A percentile compares a stretch with the other conserved stretches of the same genome.
These are phyloP conservation scores for Papilio polytes DNA, from an alignment of 1,140 invertebrate genomes.

Conservation along the genomic window DNA sequence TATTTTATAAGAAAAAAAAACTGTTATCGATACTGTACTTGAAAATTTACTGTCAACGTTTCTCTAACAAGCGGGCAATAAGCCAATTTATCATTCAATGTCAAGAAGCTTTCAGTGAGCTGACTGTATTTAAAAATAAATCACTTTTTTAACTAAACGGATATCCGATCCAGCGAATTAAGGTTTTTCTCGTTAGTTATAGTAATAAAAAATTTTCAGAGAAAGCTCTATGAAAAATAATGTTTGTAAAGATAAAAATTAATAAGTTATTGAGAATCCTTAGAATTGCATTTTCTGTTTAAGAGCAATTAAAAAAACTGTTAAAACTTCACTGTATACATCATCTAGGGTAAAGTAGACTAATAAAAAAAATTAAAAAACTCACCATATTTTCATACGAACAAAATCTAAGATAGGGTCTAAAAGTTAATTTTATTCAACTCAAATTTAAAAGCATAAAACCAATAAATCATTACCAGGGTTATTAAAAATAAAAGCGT, in stretches of 20 bases:
- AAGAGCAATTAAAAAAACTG: too few relatives aligned
- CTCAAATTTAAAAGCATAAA: neutral
- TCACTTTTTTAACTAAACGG: slow-evolving; percentile 12
- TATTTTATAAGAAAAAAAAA: neutral
- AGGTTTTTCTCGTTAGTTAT: too few relatives aligned
- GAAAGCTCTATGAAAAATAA: too few relatives aligned
- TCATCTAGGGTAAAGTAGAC: too few relatives aligned
- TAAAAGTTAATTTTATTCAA: neutral
- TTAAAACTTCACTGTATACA: too few relatives aligned
- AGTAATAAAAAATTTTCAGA: neutral
- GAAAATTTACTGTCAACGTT: slow-evolving; percentile 25
- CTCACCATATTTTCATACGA: neutral
- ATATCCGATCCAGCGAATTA: neutral
- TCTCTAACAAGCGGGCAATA: slow-evolving; percentile 28
- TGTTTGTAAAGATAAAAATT: too few relatives aligned
- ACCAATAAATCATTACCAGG: slow-evolving; percentile 1
- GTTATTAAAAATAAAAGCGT: slow-evolving; percentile 31
- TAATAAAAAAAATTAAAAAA: neutral
- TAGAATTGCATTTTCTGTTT: too few relatives aligned
- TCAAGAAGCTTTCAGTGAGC: slow-evolving; percentile 21
- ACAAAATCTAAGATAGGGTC: too few relatives aligned
- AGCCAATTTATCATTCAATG: slow-evolving; percentile 34
- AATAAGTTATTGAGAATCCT: too few relatives aligned
- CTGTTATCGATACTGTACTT: slow-evolving; percentile 26
- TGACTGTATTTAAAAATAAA: slow-evolving; percentile 15